phyloP scores from a whole-genome alignment of 2,797 vertebrate species.

The Odontamblyopus rebecca region DNA sequence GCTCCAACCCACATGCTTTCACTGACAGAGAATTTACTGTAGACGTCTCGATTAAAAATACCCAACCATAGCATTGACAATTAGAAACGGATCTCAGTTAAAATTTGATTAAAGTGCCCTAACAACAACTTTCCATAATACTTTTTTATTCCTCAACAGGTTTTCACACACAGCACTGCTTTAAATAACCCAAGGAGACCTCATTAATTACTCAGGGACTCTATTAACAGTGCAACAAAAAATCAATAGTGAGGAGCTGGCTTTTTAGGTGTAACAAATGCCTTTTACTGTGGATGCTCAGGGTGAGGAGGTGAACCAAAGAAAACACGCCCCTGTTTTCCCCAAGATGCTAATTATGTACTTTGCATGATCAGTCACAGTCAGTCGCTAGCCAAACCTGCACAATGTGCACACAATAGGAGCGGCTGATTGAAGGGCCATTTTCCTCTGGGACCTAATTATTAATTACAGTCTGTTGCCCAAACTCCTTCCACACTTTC shows the following conservation, averaged over 20 bases:
- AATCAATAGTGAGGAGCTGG: slow-evolving; percentile 5
- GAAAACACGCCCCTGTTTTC: slow-evolving; percentile 42
- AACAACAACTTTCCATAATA: background rate
- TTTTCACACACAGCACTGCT: background rate
- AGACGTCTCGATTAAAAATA: too few relatives aligned
- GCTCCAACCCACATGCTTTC: too few relatives aligned
- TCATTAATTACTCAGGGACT: slow-evolving; percentile 1
- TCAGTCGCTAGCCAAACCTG: slow-evolving; percentile 29
- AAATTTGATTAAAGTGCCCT: too few relatives aligned
- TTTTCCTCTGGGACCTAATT: slow-evolving; percentile 60
- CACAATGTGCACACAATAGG: slow-evolving; percentile 26
- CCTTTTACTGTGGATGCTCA: slow-evolving; percentile 18
- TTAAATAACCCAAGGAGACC: background rate
- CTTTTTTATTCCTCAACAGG: background rate
- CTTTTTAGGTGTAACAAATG: slow-evolving; percentile 20
- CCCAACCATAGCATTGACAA: too few relatives aligned
- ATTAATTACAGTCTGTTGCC: slow-evolving; percentile 53
- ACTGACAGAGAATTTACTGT: too few relatives aligned
- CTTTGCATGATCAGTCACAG: slow-evolving; percentile 45
- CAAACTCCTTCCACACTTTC: slow-evolving; percentile 36
- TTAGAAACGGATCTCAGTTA: too few relatives aligned
- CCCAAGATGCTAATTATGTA: slow-evolving; percentile 50
- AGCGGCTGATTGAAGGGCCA: slow-evolving; percentile 55
- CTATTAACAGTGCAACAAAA: background rate
- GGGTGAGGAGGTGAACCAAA: slow-evolving; percentile 28